Evolutionary conservation across 2,888 invertebrate species (phyloP), one percentile per base, ranked within the genome.

Genomic region (Papilio demoleus): DNA sequence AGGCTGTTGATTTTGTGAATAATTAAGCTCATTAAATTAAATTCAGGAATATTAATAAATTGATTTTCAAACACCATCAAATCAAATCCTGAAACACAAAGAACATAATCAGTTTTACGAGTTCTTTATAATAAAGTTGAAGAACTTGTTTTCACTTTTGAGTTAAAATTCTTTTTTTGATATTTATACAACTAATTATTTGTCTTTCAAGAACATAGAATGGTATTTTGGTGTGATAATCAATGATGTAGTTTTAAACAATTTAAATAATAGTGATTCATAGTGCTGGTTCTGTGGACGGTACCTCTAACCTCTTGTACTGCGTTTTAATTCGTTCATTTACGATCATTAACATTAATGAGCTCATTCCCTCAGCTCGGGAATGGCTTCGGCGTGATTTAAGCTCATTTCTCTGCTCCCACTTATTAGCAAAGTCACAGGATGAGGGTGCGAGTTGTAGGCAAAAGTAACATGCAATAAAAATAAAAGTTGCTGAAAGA

Each of bases 21-120:
- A 59, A 40, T 59, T 38, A 38, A 59, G 34, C 38, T 59, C 53
- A 53, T 53, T 53, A 27, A 8, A 53, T n/a, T n/a, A 53, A 24
- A 53, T 53, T 53, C n/a, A 6, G 50, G 47, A 50, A 50, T 24
- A 12, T 11, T 50, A 24, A 47, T 24, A 24, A 45, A 9, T 19
- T 45, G 8, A 19, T 19, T 45, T 45, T 19, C 42, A 19, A 45
- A 45, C 19, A 45, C 19, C 6, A 42, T 17, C 17, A 42, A 42
- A 17, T n/a, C 17, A 45, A 19, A 45, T 9, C 19, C 17, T 19
- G 17, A 17, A 19, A 9, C 19, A 19, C 9, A 45, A 45, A n/a
- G n/a, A n/a, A n/a, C n/a, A n/a, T n/a, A n/a, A n/a, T n/a, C n/a
- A n/a, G n/a, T n/a, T n/a, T n/a, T n/a, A n/a, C n/a, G n/a, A n/a